These are phyloP conservation scores for Monochamus saltuarius DNA, from an alignment of 1,140 invertebrate species.

Conservation along the genomic window DNA sequence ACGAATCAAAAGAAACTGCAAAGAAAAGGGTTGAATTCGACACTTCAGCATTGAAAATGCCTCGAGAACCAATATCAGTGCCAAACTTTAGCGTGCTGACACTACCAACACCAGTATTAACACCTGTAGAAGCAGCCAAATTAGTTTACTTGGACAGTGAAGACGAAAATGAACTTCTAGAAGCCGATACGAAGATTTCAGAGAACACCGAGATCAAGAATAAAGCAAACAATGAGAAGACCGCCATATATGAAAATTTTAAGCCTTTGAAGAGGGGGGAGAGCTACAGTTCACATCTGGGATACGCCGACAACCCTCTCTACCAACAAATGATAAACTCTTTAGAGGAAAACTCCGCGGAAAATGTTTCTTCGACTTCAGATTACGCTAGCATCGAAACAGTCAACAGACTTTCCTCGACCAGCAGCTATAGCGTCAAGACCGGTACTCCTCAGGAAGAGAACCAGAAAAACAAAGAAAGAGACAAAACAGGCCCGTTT, in stretches of 20 bases:
- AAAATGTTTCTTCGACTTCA: constrained; percentile 67
- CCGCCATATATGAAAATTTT: background rate
- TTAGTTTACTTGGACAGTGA: constrained; percentile 72
- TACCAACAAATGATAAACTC: constrained; percentile 65
- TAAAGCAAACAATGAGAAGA: constrained; percentile 17
- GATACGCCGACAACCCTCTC: constrained; percentile 61
- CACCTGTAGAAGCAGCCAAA: constrained; percentile 67
- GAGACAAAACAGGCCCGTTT: constrained; percentile 55
- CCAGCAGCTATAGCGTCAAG: constrained; percentile 54
- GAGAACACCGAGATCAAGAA: constrained; percentile 8
- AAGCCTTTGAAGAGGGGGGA: constrained; percentile 51
- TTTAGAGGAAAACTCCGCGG: constrained; percentile 62
- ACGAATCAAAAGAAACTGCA: constrained; percentile 25
- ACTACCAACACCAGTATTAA: constrained; percentile 65
- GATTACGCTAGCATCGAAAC: constrained; percentile 77
- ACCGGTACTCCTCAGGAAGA: constrained; percentile 49
- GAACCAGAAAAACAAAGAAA: constrained; percentile 36
- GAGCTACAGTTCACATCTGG: constrained; percentile 62
- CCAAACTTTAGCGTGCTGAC: constrained; percentile 71
- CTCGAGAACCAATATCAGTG: constrained; percentile 72
- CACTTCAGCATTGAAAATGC: constrained; percentile 53
- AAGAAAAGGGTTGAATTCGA: constrained; percentile 51
- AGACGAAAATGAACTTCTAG: constrained; percentile 45
- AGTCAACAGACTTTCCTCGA: constrained; percentile 58
- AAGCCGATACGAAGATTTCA: constrained; percentile 9